Evolutionary conservation across 2,113 vertebrate genomes (phyloP).

Genomic region (Cepphus grylle): DNA sequence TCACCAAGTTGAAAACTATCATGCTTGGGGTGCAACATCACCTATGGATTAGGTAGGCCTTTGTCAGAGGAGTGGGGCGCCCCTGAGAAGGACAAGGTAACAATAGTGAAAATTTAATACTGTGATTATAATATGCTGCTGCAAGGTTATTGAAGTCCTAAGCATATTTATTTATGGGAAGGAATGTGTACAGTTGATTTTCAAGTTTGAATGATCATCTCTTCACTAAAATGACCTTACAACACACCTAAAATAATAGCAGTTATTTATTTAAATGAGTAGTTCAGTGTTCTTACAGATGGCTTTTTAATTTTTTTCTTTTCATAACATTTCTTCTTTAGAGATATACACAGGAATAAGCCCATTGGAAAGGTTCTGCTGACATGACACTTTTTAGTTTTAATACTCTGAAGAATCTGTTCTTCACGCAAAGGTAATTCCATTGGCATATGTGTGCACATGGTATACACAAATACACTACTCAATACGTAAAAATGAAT

Average conservation of each 20-base stretch:
- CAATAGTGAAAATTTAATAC: not conserved
- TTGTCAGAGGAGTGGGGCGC: not conserved
- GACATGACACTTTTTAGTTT: not conserved
- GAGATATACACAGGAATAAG: not conserved
- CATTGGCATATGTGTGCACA: not conserved
- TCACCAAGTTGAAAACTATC: not conserved
- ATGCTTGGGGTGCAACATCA: not conserved
- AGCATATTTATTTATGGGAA: not conserved
- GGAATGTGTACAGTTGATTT: not conserved
- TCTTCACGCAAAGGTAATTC: not conserved
- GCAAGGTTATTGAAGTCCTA: not conserved
- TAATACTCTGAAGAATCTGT: not conserved
- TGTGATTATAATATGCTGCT: not conserved
- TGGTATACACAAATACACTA: not conserved
- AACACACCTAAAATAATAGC: not conserved
- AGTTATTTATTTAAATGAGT: not conserved
- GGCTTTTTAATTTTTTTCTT: not conserved
- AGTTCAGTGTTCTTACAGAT: not conserved
- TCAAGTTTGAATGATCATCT: not conserved
- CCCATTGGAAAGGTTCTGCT: not conserved
- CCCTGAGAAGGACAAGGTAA: not conserved
- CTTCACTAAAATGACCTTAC: not conserved
- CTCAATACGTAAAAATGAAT: not conserved
- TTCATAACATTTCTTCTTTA: not conserved
- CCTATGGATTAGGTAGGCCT: not conserved